Evolutionary conservation across 2,888 invertebrate genomes (phyloP), one percentile per base, ranked within the genome.

Genomic region (Zygogramma bicolorata): DNA sequence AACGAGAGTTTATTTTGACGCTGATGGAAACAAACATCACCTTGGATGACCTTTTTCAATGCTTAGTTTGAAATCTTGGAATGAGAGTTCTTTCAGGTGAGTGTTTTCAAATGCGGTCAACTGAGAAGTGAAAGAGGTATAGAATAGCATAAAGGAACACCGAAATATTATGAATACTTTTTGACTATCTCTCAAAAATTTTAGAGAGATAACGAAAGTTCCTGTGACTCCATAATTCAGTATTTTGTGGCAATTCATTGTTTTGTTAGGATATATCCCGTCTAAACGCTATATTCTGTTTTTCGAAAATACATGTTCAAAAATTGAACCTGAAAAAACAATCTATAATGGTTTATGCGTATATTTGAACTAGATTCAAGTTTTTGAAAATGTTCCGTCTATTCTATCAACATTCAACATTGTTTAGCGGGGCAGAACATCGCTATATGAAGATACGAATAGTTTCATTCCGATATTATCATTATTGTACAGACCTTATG

Each of bases 361-460:
- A 62, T 60, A 34, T 61, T 61, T 61, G 0, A 27, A 42, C 61
- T 15, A 69, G 18, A 15, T 22, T 34, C 22, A 65, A 57, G 53
- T 46, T 65, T 59, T 68, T 65, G 22, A 65, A 68, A 53, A 63
- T 58, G 18, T 68, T 42, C 29, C 7, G 3, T 22, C 68, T 65
- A 72, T 34, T 40, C 68, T 72, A 72, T 65, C 20, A 68, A 72
- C 68, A 72, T 65, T 65, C 7, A 65, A 49, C 59, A 58, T 38
- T 65, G 13, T 62, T 62, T 13, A 62, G 15, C 29, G 34, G 22
- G 58, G 31, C 59, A 46, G 34, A 70, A 70, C 65, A 65, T 49
- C 10, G n/a, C 20, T n/a, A 18, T 20, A 65, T 38, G 18, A 34
- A 13, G 15, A 59, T 13, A 22, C 25, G n/a, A 65, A 31, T 25